phyloP scores from a whole-genome alignment of 2,113 vertebrate species.

The Alexandromys fortis region DNA sequence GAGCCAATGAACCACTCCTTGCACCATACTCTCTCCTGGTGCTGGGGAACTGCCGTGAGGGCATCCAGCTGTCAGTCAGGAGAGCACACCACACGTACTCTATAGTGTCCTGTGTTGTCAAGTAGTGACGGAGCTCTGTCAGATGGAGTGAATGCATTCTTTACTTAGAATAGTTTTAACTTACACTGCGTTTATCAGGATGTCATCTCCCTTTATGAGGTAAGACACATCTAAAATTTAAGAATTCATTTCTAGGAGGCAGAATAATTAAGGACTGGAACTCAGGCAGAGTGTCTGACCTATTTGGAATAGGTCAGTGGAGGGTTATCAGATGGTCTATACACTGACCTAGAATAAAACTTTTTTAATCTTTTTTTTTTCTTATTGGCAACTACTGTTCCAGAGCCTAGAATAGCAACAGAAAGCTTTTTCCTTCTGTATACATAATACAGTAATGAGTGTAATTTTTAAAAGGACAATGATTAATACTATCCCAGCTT shows the following conservation, averaged over 20 bases:
- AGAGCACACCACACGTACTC: no score
- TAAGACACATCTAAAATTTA: not conserved
- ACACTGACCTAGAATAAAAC: not conserved
- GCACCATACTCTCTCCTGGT: not conserved
- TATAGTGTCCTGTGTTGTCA: not conserved
- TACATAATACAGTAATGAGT: not conserved
- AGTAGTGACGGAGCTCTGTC: not conserved
- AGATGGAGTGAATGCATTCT: not conserved
- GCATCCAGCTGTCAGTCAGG: not conserved
- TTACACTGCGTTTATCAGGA: not conserved
- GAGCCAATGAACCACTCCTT: no score
- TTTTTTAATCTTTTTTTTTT: not conserved
- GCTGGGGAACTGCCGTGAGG: not conserved
- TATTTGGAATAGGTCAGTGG: not conserved
- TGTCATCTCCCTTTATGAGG: not conserved
- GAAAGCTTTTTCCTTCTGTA: not conserved
- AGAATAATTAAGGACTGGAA: not conserved
- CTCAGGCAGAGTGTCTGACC: not conserved
- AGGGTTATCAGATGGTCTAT: not conserved
- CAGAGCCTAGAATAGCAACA: not conserved
- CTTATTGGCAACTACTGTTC: not conserved
- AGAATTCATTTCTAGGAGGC: not conserved
- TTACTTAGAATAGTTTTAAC: not conserved
- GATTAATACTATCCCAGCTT: not conserved
- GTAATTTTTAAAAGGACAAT: not conserved